Percentiles rank a stretch among this genome's conserved stretches.
phyloP scores from a whole-genome alignment of 2,888 invertebrate species.

The Tridacna gigas region DNA sequence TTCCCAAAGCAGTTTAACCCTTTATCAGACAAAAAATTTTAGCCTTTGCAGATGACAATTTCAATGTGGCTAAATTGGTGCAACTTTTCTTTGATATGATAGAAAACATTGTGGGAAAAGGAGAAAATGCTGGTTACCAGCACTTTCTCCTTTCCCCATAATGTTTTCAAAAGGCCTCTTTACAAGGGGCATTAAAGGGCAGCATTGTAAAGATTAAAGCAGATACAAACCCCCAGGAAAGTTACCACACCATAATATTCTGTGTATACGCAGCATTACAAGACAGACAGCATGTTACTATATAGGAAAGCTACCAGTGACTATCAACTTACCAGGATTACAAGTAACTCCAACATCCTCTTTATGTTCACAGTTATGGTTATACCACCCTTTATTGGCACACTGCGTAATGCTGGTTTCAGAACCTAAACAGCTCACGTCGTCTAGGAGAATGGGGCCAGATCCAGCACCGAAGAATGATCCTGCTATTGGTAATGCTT shows the following conservation, averaged over 20 bases:
- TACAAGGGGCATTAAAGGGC: no score
- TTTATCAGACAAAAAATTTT: no score
- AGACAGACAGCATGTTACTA: no score
- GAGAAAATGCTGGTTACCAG: neutral
- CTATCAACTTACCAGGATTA: slow-evolving; percentile 59
- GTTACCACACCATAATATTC: no score
- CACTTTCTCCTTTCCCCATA: neutral
- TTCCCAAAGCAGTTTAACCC: no score
- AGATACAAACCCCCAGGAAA: no score
- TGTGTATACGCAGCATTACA: no score
- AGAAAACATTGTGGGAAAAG: neutral
- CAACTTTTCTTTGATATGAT: neutral
- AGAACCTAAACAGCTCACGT: slow-evolving; percentile 68
- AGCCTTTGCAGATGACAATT: no score
- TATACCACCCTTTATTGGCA: slow-evolving; percentile 72
- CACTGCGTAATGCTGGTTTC: slow-evolving; percentile 69
- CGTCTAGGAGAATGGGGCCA: slow-evolving; percentile 71
- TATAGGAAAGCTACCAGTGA: no score
- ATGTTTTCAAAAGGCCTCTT: neutral
- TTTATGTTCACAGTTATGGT: slow-evolving; percentile 72
- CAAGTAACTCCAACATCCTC: slow-evolving; percentile 76
- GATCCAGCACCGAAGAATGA: slow-evolving; percentile 63
- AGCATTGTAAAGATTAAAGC: no score
- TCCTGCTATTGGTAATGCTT: slow-evolving; percentile 38
- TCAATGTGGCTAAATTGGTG: no score